Evolutionary conservation across 2,113 vertebrate genomes (phyloP).

Genomic region (Illadopsis cleaveri): DNA sequence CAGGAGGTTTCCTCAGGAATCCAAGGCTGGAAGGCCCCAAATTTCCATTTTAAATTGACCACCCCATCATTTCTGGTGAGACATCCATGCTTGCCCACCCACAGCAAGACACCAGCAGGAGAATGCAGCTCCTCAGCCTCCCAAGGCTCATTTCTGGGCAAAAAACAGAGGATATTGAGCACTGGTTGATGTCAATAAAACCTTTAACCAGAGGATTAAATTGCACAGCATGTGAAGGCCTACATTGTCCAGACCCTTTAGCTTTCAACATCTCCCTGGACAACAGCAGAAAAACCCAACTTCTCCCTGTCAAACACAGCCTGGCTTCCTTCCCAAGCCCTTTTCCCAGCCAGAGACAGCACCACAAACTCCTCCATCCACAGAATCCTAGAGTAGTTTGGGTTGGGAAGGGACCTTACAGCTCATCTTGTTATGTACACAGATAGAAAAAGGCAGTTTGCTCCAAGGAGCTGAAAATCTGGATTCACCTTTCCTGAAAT

Average conservation of each 20-base stretch:
- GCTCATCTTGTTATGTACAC: not conserved
- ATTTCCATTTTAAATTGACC: not conserved
- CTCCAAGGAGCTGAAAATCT: not conserved
- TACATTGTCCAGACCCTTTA: fast-evolving
- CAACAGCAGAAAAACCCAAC: not conserved
- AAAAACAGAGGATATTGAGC: not conserved
- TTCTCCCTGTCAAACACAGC: not conserved
- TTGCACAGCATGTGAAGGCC: not conserved
- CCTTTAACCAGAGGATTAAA: not conserved
- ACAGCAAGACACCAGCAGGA: not conserved
- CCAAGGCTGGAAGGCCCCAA: not conserved
- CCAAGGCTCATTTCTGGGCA: not conserved
- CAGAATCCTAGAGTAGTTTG: not conserved
- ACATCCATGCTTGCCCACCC: not conserved
- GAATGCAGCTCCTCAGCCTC: not conserved
- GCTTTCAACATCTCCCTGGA: not conserved
- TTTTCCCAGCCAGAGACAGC: not conserved
- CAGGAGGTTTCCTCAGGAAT: not conserved
- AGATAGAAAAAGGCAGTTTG: not conserved
- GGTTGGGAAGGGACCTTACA: not conserved
- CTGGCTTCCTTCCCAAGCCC: not conserved
- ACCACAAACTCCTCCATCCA: not conserved
- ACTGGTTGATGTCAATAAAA: not conserved
- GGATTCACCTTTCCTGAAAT: not conserved
- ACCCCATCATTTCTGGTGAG: not conserved